Evolutionary conservation across 23 tunicate species (phyloP), one percentile per base, ranked within the genome.

Genomic region (Styela clava): DNA sequence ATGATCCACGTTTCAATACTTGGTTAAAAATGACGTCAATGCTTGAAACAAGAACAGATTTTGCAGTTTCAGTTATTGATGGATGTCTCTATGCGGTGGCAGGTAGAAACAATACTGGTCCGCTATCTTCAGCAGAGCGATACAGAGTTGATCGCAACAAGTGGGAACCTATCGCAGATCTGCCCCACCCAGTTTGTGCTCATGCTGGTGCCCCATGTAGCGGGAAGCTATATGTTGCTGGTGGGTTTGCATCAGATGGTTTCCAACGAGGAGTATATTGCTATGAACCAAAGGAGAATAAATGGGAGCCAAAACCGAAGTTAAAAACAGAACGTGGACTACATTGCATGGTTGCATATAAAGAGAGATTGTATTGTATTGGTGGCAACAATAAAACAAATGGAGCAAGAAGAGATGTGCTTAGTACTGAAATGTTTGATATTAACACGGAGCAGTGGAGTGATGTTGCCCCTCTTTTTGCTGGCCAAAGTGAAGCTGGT

Each of bases 171-270:
- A 84, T 95, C 31, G 83, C 89, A 69, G 97, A 95, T 23, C 74
- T 95, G 16, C 99, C 99, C 24, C 99, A 95, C 69, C 95, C 99
- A 23, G 99, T 95, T 35, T 95, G 99, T 83, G 99, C 99, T 32
- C 99, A 95, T 84, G 96, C 99, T 0, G 99, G 99, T 21, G 92
- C 99, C 2, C 91, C 94, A 31, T 87, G 95, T 37, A 28, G 73
- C 37, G 95, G 99, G 1, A 74, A 78, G 36, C 84, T 95, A 83
- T 95, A 90, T 71, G 94, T 95, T 74, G 95, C 99, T 23, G 99
- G 99, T 32, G 99, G 99, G 26, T 95, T 95, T 86, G 99, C 99
- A 1, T 83, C 96, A 1, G 99, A 95, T 80, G 99, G 99, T 0
- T 95, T 95, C 62, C 99, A 95, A 82, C 63, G 91, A 70, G 99